phyloP scores from a whole-genome alignment of 2,888 invertebrate species.

The Cheilosia soror region DNA sequence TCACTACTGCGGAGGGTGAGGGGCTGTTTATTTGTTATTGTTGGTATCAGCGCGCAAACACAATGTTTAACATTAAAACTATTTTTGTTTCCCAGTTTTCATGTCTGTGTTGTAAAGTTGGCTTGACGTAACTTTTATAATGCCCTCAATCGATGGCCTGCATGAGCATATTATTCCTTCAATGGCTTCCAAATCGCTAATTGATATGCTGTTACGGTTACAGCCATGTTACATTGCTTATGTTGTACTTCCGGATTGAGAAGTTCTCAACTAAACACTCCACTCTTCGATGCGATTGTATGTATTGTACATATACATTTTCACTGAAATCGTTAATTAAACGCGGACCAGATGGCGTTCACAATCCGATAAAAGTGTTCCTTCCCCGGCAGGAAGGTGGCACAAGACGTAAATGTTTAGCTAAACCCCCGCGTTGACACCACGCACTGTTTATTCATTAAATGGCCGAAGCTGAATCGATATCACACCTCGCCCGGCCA shows the following conservation, averaged over 20 bases:
- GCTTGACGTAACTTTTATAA: slow-evolving; percentile 41
- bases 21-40: background rate
- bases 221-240: background rate
- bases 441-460: slow-evolving; percentile 11
- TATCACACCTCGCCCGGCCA: slow-evolving; percentile 13
- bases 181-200: slow-evolving; percentile 50
- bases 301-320: background rate
- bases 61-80: slow-evolving; percentile 13
- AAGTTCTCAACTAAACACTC: background rate
- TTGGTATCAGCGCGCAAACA: background rate
- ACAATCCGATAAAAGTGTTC: background rate
- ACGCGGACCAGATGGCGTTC: slow-evolving; percentile 4
- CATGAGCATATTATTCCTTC: slow-evolving; percentile 20
- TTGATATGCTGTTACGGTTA: slow-evolving; percentile 16
- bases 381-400: background rate
- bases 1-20: too few species aligned
- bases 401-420: slow-evolving; percentile 18
- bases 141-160: slow-evolving; percentile 25
- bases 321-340: background rate
- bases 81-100: slow-evolving; percentile 18
- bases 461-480: slow-evolving; percentile 15
- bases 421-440: background rate
- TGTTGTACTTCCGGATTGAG: background rate
- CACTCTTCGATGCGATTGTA: background rate
- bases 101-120: background rate